Evolutionary conservation across 2,888 invertebrate species (phyloP).

Genomic region (Lepidochrysops patricia): DNA sequence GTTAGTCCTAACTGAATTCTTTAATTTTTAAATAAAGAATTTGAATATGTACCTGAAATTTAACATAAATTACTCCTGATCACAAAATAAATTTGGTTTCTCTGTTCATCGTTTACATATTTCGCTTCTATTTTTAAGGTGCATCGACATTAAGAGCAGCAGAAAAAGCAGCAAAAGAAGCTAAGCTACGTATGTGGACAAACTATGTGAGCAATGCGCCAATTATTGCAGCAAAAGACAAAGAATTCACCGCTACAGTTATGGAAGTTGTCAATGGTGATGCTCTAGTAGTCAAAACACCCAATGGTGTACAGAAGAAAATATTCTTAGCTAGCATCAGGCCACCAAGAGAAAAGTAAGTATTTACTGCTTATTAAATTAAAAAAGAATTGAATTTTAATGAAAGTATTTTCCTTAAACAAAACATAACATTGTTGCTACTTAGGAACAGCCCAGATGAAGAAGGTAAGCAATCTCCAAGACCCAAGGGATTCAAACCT

Average conservation of each 20-base stretch:
- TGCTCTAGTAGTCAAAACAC: slow-evolving; percentile 88
- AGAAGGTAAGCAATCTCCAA: slow-evolving; percentile 78
- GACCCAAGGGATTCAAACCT: slow-evolving; percentile 86
- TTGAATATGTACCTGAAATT: no score
- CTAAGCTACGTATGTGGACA: slow-evolving; percentile 91
- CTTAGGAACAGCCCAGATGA: slow-evolving; percentile 72
- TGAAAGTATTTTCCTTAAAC: neutral
- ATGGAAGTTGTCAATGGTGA: slow-evolving; percentile 96
- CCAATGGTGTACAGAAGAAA: slow-evolving; percentile 87
- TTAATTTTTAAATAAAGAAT: no score
- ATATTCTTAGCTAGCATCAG: slow-evolving; percentile 96
- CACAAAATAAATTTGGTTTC: no score
- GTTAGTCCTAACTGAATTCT: no score
- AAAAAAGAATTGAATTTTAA: no score
- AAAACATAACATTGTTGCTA: neutral
- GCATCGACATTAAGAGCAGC: slow-evolving; percentile 88
- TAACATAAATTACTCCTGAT: no score
- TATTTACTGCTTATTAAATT: no score
- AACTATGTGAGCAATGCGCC: slow-evolving; percentile 87
- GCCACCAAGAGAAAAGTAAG: slow-evolving; percentile 86
- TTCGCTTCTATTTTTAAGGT: slow-evolving; percentile 64
- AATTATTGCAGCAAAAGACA: slow-evolving; percentile 83
- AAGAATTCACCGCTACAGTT: slow-evolving; percentile 87
- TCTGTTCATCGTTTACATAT: no score
- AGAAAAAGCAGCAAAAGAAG: slow-evolving; percentile 91